Evolutionary conservation across 2,113 vertebrate species (phyloP).

Genomic region (Oncorhynchus nerka): DNA sequence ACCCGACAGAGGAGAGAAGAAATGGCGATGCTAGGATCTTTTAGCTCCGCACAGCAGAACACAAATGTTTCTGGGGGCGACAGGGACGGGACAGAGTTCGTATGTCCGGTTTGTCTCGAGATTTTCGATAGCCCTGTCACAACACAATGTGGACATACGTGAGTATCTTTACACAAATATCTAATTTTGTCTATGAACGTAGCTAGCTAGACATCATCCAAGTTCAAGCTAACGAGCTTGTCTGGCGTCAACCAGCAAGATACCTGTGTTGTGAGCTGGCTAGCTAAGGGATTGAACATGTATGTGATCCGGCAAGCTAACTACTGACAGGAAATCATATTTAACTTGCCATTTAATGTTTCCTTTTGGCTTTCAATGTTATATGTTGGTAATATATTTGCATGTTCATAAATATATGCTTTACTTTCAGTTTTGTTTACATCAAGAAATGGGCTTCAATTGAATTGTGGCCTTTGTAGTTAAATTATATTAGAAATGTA

Average conservation of each 20-base stretch:
- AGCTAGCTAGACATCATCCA: not conserved
- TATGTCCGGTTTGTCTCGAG: conserved; percentile 90
- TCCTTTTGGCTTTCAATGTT: not conserved
- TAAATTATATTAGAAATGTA: not conserved
- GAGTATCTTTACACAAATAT: conserved; percentile 59
- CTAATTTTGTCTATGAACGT: not conserved
- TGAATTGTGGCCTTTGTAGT: conserved; percentile 70
- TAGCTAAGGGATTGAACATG: not conserved
- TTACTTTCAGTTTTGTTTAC: conserved; percentile 80
- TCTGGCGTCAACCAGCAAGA: not conserved
- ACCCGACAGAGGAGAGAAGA: conserved; percentile 57
- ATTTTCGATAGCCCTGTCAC: conserved; percentile 86
- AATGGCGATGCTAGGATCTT: conserved; percentile 74
- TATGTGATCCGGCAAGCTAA: too few relatives aligned
- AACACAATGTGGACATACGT: conserved; percentile 90
- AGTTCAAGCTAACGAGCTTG: not conserved
- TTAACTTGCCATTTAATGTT: not conserved
- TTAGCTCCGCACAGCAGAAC: conserved; percentile 60
- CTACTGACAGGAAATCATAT: not conserved
- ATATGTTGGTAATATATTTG: not conserved
- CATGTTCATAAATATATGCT: conserved; percentile 33
- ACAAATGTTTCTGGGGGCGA: conserved; percentile 57
- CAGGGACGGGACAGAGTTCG: conserved; percentile 74
- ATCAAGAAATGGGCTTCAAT: conserved; percentile 43
- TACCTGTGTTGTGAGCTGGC: not conserved